Percentiles rank a stretch among this genome's conserved stretches.
Evolutionary conservation across 2,888 invertebrate genomes (phyloP).

Genomic region (Leptopilina myrica): DNA sequence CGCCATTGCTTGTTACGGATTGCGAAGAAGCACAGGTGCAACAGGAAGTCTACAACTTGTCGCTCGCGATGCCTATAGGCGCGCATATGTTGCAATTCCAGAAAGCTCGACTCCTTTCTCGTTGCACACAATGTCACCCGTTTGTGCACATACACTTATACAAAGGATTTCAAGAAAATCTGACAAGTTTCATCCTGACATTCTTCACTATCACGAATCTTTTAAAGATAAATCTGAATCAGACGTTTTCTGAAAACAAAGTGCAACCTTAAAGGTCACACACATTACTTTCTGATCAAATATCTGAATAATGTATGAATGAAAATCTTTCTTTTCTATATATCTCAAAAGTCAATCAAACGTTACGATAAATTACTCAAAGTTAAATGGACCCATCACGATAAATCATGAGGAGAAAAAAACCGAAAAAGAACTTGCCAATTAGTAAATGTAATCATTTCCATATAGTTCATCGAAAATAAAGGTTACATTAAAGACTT

Average conservation of each 20-base stretch:
- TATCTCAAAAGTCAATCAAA: background rate
- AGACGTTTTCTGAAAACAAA: constrained; percentile 14
- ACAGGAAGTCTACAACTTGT: constrained; percentile 66
- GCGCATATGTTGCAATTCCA: constrained; percentile 38
- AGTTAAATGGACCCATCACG: too few relatives aligned
- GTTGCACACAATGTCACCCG: background rate
- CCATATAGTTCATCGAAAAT: too few relatives aligned
- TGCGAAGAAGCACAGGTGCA: constrained; percentile 67
- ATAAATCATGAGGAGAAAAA: too few relatives aligned
- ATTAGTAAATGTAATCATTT: too few relatives aligned
- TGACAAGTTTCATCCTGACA: constrained; percentile 17
- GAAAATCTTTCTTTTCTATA: background rate
- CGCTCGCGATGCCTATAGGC: constrained; percentile 44
- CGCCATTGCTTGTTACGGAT: constrained; percentile 54
- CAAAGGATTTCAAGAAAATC: background rate
- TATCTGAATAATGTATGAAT: constrained; percentile 8
- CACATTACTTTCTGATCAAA: constrained; percentile 30
- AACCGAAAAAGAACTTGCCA: too few relatives aligned
- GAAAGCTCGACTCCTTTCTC: constrained; percentile 17
- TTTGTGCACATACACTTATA: too few relatives aligned
- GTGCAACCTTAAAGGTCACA: background rate
- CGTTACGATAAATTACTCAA: too few relatives aligned
- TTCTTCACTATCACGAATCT: constrained; percentile 18
- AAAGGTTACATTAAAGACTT: too few relatives aligned
- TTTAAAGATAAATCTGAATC: constrained; percentile 23